Base-by-base conservation (phyloP, 1,140 invertebrate genomes). In the Ips nitidus region DNA sequence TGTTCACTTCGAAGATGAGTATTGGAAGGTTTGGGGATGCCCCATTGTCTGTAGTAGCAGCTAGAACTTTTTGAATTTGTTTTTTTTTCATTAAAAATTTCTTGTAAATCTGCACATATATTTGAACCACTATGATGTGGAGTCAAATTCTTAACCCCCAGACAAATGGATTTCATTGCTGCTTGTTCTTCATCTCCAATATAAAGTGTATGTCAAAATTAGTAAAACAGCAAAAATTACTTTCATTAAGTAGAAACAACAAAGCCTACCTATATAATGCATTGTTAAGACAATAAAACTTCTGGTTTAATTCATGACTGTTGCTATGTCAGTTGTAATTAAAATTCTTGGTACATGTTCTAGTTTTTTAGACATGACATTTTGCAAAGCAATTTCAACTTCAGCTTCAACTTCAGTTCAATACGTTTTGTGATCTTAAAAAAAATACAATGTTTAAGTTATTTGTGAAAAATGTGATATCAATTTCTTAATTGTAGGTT, bases 241-340 rank as follows among this genome's bases (percentile, higher is more conserved):
- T 53, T 53, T 53, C 36, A 3, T 53, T 4, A 53, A 6, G 22
- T 47, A 47, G 43, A 6, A 53, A 53, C 22, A 7, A 3, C 36
- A 6, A 6, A 7, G 36, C 4, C 36, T 53, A 53, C 52, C 52
- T 4, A 53, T 53, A 53, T 6, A 53, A 53, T 53, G 52, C 5
- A 53, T 53, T 53, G 22, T 53, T 36, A 53, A 53, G 22, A 53
- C 52, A 36, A 53, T 53, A 36, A 53, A 53, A 53, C 52, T 53
- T 3, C 52, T 4, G 3, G 52, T n/a, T n/a, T n/a, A n/a, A n/a
- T n/a, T n/a, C n/a, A n/a, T n/a, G n/a, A n/a, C n/a, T n/a, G n/a
- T n/a, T n/a, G n/a, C n/a, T n/a, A n/a, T n/a, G n/a, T n/a, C n/a
- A n/a, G n/a, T n/a, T n/a, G n/a, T n/a, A n/a, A n/a, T n/a, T n/a